Base-by-base conservation (phyloP, 1,140 invertebrate species). In the Camponotus vicinus region DNA sequence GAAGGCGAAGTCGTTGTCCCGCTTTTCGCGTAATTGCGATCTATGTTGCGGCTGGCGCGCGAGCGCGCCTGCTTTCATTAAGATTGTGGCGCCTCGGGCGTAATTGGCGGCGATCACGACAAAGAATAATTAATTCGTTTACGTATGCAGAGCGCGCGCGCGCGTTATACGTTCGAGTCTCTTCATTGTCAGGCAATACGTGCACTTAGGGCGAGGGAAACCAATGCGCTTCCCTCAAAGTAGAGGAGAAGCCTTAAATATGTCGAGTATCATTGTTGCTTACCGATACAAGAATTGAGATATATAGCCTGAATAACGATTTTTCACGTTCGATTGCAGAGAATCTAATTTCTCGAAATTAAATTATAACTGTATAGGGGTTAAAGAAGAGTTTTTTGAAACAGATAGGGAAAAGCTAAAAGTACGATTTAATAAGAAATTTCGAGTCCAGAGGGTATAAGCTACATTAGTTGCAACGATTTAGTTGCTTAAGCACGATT, bases 21-120 rank as follows among this genome's bases (percentile, higher is more conserved):
- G 79, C 79, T 83, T 83, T 83, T 83, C 69, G 55, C 79, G 79
- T 83, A 83, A 83, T 83, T 83, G 79, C 79, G 79, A 83, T 83
- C 79, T 83, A 83, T 83, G 79, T 83, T 73, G 67, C 69, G 34
- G 79, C n/a, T 42, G 55, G 40, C 67, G 78, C 67, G 67, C 67
- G 67, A 15, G 63, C 6, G 34, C 34, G 42, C 77, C 11, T 34
- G 78, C 79, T 83, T 83, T 83, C 79, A 83, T 83, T 83, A 83
- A 83, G 79, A 83, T 83, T 83, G 79, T 37, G 79, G 79, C 69
- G 67, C 69, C 57, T 27, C 55, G 79, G 69, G 40, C 57, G 69
- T 83, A 83, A 83, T 83, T 83, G 79, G 69, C 69, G 79, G 79
- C 69, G 79, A 83, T 83, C 79, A 83, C 79, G 79, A 75, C 79